Evolutionary conservation across 2,113 vertebrate species (phyloP).

Genomic region (Craseonycteris thonglongyai): DNA sequence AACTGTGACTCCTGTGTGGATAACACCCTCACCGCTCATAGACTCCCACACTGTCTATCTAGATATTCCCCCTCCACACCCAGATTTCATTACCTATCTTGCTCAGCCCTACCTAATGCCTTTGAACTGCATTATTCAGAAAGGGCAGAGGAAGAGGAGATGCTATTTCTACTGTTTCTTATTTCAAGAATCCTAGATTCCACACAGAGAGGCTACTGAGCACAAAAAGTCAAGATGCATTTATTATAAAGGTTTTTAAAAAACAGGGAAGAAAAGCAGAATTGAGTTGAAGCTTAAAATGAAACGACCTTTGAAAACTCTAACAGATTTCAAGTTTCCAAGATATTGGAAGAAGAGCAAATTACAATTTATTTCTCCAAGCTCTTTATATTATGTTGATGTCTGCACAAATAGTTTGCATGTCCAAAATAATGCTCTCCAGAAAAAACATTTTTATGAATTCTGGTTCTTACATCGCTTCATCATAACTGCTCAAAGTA

Average conservation of each 20-base stretch:
- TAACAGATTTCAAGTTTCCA: background rate
- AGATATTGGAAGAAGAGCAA: background rate
- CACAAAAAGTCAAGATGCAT: background rate
- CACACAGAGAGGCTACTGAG: background rate
- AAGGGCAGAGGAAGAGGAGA: background rate
- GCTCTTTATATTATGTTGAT: background rate
- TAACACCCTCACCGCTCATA: background rate
- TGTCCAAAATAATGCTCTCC: conserved; percentile 19
- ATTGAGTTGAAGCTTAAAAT: background rate
- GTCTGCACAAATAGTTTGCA: background rate
- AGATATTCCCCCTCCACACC: background rate
- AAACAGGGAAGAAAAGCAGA: background rate
- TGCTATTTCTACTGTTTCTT: conserved; percentile 4
- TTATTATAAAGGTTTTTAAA: background rate
- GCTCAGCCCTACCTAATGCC: background rate
- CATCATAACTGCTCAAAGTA: background rate
- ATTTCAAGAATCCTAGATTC: background rate
- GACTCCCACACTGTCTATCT: background rate
- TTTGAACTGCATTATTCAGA: background rate
- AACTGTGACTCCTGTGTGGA: background rate
- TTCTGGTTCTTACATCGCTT: background rate
- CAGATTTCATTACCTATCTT: background rate
- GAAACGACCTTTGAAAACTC: background rate
- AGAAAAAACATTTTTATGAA: background rate
- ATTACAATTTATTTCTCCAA: background rate